Evolutionary conservation across 2,797 vertebrate species (phyloP).

Genomic region (Pseudochaenichthys georgianus): DNA sequence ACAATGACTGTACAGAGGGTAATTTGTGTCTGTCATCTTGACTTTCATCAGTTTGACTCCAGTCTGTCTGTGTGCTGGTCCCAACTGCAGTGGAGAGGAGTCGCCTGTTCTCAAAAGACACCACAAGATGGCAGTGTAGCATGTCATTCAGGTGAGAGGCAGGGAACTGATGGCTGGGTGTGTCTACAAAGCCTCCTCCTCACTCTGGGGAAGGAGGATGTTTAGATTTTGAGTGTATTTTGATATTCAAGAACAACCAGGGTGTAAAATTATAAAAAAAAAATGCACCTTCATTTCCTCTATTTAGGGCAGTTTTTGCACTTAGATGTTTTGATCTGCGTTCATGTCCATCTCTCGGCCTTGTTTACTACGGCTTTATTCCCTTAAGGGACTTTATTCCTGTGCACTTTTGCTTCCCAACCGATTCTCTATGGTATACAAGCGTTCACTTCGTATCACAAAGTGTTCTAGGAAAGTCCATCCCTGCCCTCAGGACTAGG

Average conservation of each 20-base stretch:
- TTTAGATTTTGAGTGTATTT: slow-evolving; percentile 4
- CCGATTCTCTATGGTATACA: neutral
- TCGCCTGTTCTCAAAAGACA: neutral
- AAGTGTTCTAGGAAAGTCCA: neutral
- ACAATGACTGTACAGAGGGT: neutral
- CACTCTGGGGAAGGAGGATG: neutral
- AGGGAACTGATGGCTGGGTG: slow-evolving; percentile 26
- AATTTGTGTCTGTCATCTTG: slow-evolving; percentile 20
- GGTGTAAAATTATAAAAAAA: accelerated
- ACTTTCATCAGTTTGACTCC: slow-evolving; percentile 28
- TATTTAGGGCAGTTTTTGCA: neutral
- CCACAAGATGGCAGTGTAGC: slow-evolving; percentile 60
- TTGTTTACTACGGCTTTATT: neutral
- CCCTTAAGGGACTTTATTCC: neutral
- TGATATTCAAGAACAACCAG: neutral
- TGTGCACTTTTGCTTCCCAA: neutral
- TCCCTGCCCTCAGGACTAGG: neutral
- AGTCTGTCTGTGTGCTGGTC: neutral
- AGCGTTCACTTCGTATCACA: neutral
- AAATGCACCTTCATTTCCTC: neutral
- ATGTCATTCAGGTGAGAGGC: slow-evolving; percentile 25
- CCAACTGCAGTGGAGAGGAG: neutral
- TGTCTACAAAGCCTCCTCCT: slow-evolving; percentile 19
- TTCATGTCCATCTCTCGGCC: neutral
- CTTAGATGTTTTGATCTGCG: neutral